Conservation (phyloP, 1,140 invertebrate species). For the Eulimnadia texana region DNA sequence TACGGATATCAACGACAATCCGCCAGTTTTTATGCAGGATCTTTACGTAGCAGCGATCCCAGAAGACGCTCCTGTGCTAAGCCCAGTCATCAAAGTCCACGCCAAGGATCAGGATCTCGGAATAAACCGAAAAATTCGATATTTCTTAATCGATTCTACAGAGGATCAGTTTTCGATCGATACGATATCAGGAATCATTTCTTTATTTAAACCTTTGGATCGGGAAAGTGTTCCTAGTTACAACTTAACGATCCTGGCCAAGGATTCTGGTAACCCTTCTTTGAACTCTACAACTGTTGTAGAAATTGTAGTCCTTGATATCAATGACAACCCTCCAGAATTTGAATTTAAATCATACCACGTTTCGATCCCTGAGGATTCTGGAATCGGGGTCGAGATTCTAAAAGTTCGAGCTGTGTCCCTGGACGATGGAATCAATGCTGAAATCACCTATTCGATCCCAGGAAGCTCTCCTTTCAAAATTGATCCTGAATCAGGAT, state of each 20-base stretch:
- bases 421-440: conserved; percentile 83
- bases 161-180: conserved; percentile 57
- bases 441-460: conserved; percentile 77
- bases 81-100: conserved; percentile 30
- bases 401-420: conserved; percentile 72
- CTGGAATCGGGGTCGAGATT: conserved; percentile 56
- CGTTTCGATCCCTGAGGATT: conserved; percentile 55
- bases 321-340: conserved; percentile 86
- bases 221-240: conserved; percentile 71
- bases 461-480: conserved; percentile 76
- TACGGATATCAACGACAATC: conserved; percentile 75
- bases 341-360: conserved; percentile 63
- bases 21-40: conserved; percentile 58
- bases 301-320: conserved; percentile 54
- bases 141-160: conserved; percentile 48
- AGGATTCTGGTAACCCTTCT: conserved; percentile 58
- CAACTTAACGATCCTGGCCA: conserved; percentile 57
- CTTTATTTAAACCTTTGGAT: conserved; percentile 63
- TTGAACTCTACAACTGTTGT: conserved; percentile 40
- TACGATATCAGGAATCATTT: conserved; percentile 63
- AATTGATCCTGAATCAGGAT: conserved; percentile 65
- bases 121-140: conserved; percentile 68
- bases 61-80: conserved; percentile 57
- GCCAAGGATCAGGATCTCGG: conserved; percentile 38
- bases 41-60: conserved; percentile 65